phyloP scores from a whole-genome alignment of 2,888 invertebrate species.

The Polydrusus tereticollis region DNA sequence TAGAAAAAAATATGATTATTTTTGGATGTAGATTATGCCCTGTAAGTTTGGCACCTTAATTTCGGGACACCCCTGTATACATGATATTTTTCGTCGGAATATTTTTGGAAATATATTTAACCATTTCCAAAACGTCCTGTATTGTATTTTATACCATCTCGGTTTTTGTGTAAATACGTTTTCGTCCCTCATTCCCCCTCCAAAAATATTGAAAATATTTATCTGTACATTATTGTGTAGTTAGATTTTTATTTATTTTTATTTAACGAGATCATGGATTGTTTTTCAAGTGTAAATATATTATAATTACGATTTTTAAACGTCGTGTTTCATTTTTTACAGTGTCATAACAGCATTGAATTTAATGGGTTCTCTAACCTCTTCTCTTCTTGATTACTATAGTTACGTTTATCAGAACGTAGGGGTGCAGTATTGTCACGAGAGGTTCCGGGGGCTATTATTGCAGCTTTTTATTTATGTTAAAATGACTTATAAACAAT shows the following conservation, averaged over 20 bases:
- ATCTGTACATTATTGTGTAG: conserved; percentile 41
- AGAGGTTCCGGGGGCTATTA: too few relatives aligned
- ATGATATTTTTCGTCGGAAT: too few relatives aligned
- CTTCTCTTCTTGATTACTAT: too few relatives aligned
- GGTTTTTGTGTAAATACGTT: conserved; percentile 36
- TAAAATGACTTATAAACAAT: too few relatives aligned
- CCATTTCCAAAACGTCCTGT: neutral
- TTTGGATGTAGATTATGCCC: too few relatives aligned
- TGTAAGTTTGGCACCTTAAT: too few relatives aligned
- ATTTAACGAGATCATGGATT: conserved; percentile 33
- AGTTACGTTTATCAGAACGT: too few relatives aligned
- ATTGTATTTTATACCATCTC: conserved; percentile 6
- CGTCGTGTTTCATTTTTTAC: conserved; percentile 12
- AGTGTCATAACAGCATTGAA: neutral
- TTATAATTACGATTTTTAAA: conserved; percentile 42
- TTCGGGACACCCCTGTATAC: neutral
- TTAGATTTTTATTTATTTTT: conserved; percentile 45
- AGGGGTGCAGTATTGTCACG: too few relatives aligned
- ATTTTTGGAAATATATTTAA: neutral
- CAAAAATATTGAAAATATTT: conserved; percentile 22
- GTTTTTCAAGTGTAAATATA: conserved; percentile 45
- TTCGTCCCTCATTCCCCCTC: conserved; percentile 9
- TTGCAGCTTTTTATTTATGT: too few relatives aligned
- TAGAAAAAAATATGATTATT: too few relatives aligned
- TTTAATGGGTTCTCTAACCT: too few relatives aligned